A percentile compares a stretch with the other conserved stretches of the same genome.
Conservation (phyloP, 2,888 invertebrate genomes). For the Tricholauxania praeusta region DNA sequence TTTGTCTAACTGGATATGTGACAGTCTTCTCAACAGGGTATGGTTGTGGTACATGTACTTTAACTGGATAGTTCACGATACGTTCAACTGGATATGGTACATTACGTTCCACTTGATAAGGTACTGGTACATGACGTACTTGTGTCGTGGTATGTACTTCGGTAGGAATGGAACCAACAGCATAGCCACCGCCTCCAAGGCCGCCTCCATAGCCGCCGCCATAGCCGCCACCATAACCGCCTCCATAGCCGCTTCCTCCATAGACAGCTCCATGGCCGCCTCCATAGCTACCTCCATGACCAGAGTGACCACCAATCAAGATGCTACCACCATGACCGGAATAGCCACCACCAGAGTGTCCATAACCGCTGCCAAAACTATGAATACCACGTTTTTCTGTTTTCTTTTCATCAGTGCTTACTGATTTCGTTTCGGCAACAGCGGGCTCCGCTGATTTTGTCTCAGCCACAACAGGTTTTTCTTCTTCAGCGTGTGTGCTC, state of each 20-base stretch:
- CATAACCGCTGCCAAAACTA: constrained; percentile 48
- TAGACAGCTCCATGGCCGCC: constrained; percentile 53
- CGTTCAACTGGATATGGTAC: constrained; percentile 78
- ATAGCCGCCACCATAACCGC: constrained; percentile 46
- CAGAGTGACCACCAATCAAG: constrained; percentile 70
- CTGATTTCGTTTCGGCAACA: constrained; percentile 73
- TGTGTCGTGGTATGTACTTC: constrained; percentile 77
- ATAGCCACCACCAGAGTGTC: constrained; percentile 50
- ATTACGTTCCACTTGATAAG: constrained; percentile 80
- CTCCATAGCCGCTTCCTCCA: constrained; percentile 58
- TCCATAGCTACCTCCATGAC: constrained; percentile 68
- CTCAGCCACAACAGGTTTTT: constrained; percentile 53
- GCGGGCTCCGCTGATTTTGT: constrained; percentile 53
- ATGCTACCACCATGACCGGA: constrained; percentile 63
- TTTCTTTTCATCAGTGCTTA: constrained; percentile 74
- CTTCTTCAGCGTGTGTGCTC: constrained; percentile 71
- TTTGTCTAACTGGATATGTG: constrained; percentile 73
- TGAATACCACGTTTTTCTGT: constrained; percentile 81
- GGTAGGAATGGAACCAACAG: constrained; percentile 58
- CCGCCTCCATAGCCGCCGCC: constrained; percentile 54
- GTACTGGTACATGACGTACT: constrained; percentile 79
- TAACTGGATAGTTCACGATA: constrained; percentile 76
- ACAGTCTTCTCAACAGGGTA: constrained; percentile 75
- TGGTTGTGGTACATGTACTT: constrained; percentile 75
- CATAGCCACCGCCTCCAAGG: constrained; percentile 57